Base-by-base conservation (phyloP, 2,888 invertebrate genomes). In the Cloeon dipterum region DNA sequence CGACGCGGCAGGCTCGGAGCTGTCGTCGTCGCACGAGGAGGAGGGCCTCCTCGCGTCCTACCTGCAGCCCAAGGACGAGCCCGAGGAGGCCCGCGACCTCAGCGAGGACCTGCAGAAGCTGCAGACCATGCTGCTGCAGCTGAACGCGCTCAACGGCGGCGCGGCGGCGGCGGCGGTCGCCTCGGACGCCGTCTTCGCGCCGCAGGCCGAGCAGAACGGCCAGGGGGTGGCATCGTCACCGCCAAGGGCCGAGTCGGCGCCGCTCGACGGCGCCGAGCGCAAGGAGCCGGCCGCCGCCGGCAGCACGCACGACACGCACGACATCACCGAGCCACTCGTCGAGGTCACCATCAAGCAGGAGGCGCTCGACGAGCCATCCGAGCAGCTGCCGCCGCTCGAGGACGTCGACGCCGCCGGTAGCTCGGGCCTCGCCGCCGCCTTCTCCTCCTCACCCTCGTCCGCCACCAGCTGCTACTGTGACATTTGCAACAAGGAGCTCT, bases 401-500 rank as follows among this genome's bases (percentile, higher is more conserved):
- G 20, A 40, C 10, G 18, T 35, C 3, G 29, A 20, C 18, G 35
- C 35, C 8, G 14, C 18, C 20, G 29, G 25, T 5, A 36, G 38
- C 10, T 32, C 36, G 10, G 26, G 32, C 3, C 7, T 11, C 36
- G 25, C n/a, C 38, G 11, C 13, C 33, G 16, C 66, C 25, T 53
- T 68, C 41, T 70, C 71, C 1, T 73, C 74, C 1, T n/a, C n/a
- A n/a, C n/a, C n/a, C n/a, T n/a, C n/a, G n/a, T n/a, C n/a, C n/a
- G n/a, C n/a, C n/a, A 74, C 82, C 2, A 82, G 79, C 42, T 86
- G 86, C 51, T 89, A 88, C 56, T 94, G 94, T 55, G 91, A 91
- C 55, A 89, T 94, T 44, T 94, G 94, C 60, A 93, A 94, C 63
- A 94, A 94, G 59, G 93, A 96, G 60, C 63, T 98, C 47, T 98